A percentile compares a stretch with the other conserved stretches of the same genome.
These are phyloP conservation scores for Elymnias hypermnestra DNA, from an alignment of 1,140 invertebrate species.

Conservation along the genomic window DNA sequence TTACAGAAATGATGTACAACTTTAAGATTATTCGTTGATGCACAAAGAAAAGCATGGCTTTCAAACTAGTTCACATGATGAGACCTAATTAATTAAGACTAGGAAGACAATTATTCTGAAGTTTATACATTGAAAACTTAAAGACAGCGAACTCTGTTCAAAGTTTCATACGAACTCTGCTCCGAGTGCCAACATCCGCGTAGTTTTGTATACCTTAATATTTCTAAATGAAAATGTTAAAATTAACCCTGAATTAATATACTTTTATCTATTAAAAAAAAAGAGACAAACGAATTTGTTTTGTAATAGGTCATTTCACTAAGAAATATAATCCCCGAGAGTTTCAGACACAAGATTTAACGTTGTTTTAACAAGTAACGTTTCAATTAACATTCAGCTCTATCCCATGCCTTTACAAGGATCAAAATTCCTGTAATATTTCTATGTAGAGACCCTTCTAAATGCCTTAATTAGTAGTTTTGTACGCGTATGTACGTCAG, in stretches of 20 bases:
- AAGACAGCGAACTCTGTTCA: not conserved
- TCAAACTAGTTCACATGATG: too few relatives aligned
- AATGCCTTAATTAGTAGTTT: slow-evolving; percentile 20
- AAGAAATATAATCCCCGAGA: too few relatives aligned
- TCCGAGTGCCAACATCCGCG: not conserved
- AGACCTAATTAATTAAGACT: too few relatives aligned
- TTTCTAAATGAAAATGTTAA: not conserved
- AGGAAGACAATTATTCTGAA: not conserved
- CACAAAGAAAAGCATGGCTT: too few relatives aligned
- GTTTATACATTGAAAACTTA: not conserved
- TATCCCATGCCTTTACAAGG: not conserved
- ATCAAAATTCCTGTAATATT: not conserved
- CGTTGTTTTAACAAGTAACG: not conserved
- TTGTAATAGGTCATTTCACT: too few relatives aligned
- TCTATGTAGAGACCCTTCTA: slow-evolving; percentile 6
- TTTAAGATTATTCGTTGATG: too few relatives aligned
- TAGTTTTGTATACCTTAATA: not conserved
- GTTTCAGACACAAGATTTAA: slow-evolving; percentile 12
- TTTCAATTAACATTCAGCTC: not conserved
- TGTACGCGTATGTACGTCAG: slow-evolving; percentile 18
- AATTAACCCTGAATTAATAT: too few relatives aligned
- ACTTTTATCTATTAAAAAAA: too few relatives aligned
- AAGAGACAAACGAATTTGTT: too few relatives aligned
- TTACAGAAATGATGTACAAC: too few relatives aligned
- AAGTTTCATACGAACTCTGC: not conserved